Conservation (phyloP, 2,797 vertebrate genomes). For the Brachymystax lenok region DNA sequence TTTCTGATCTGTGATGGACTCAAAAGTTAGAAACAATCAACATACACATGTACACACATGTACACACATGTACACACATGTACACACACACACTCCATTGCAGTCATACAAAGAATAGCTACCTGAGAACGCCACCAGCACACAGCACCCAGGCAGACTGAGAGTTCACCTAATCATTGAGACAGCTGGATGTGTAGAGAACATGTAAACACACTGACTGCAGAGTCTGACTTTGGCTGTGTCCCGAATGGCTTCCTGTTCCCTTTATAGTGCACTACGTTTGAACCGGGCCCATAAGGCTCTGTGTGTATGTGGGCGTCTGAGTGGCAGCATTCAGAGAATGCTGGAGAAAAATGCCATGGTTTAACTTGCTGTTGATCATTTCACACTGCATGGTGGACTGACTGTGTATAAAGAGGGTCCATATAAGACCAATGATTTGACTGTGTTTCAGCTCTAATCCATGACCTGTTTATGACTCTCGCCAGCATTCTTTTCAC, state of each 20-base stretch:
- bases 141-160: not conserved
- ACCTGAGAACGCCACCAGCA: not conserved
- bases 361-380: not conserved
- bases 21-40: too few relatives aligned
- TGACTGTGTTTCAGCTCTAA: not conserved
- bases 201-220: not conserved
- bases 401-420: not conserved
- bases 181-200: not conserved
- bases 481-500: conserved; percentile 12
- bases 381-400: not conserved
- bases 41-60: not conserved
- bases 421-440: conserved; percentile 1
- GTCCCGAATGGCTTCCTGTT: not conserved
- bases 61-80: not conserved
- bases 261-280: not conserved
- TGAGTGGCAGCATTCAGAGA: not conserved
- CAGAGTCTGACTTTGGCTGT: not conserved
- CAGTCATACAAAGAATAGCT: not conserved
- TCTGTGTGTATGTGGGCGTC: not conserved
- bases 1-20: not conserved
- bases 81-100: not conserved
- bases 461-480: conserved; percentile 9
- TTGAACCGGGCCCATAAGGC: not conserved
- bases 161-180: not conserved
- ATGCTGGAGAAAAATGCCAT: not conserved